These are phyloP conservation scores for Streblospio benedicti DNA, from an alignment of 1,140 invertebrate species.

Conservation along the genomic window DNA sequence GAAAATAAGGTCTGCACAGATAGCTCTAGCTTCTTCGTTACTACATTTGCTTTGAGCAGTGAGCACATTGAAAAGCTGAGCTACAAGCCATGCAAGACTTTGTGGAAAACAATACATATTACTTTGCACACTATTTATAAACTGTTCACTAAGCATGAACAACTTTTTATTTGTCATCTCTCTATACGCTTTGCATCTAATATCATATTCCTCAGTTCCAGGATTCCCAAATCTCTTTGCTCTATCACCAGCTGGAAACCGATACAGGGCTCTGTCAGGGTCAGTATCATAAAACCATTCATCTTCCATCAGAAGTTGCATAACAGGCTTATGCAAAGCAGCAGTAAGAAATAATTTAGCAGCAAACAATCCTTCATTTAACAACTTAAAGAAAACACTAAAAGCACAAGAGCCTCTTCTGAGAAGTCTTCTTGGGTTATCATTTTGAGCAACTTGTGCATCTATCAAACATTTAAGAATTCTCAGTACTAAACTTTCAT, in stretches of 20 bases:
- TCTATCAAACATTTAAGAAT: conserved; percentile 73
- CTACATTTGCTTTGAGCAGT: conserved; percentile 47
- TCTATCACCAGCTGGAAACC: conserved; percentile 62
- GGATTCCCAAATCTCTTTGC: conserved; percentile 71
- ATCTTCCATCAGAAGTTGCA: conserved; percentile 84
- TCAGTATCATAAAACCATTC: conserved; percentile 88
- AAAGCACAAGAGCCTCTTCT: conserved; percentile 80
- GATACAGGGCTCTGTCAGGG: conserved; percentile 71
- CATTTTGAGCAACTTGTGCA: conserved; percentile 65
- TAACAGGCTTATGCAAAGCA: conserved; percentile 80
- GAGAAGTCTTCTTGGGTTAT: conserved; percentile 74
- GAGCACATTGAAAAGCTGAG: conserved; percentile 52
- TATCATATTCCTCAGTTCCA: conserved; percentile 59
- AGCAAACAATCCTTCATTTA: conserved; percentile 82
- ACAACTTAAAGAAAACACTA: conserved; percentile 75
- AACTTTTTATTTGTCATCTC: conserved; percentile 62
- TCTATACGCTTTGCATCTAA: conserved; percentile 66
- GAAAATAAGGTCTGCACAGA: conserved; percentile 88
- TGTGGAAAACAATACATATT: conserved; percentile 88
- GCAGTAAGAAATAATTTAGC: conserved; percentile 87
- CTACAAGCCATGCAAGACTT: conserved; percentile 54
- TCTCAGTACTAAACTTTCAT: conserved; percentile 68
- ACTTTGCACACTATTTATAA: conserved; percentile 73
- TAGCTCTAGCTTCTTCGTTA: conserved; percentile 49
- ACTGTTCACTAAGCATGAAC: conserved; percentile 67